These are phyloP conservation scores for Cecropterus lyciades DNA, from an alignment of 1,140 invertebrate genomes.

Conservation along the genomic window DNA sequence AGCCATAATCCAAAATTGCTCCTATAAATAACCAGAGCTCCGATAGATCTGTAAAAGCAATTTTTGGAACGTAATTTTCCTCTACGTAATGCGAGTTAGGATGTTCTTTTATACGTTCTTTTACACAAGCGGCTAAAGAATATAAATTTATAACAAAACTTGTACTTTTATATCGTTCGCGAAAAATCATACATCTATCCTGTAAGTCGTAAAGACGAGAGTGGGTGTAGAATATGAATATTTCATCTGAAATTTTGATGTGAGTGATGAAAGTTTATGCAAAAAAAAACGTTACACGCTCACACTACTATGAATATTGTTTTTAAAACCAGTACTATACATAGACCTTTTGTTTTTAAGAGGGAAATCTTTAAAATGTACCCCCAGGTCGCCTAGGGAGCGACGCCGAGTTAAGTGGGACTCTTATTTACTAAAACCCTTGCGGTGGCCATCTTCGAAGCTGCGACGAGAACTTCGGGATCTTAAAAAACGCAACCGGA, in stretches of 20 bases:
- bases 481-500: no score
- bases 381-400: no score
- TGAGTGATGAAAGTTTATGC: constrained; percentile 6
- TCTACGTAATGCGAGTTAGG: constrained; percentile 2
- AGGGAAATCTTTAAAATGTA: no score
- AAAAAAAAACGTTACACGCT: no score
- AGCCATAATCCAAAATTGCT: constrained; percentile 5
- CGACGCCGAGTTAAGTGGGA: no score
- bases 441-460: no score
- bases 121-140: constrained; percentile 1
- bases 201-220: not conserved
- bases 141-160: constrained; percentile 23
- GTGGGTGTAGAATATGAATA: constrained; percentile 19
- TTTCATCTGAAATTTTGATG: constrained; percentile 21
- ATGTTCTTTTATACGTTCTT: not conserved
- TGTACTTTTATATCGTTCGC: not conserved
- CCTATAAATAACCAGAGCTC: constrained; percentile 5
- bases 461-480: no score
- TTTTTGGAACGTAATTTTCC: constrained; percentile 12
- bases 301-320: no score
- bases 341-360: no score
- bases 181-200: constrained; percentile 8
- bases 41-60: constrained; percentile 16
- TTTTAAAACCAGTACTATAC: no score
- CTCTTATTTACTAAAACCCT: no score